A percentile compares a stretch with the other conserved stretches of the same genome.
Evolutionary conservation across 2,113 vertebrate genomes (phyloP).

Genomic region (Sisor rabdophorus): DNA sequence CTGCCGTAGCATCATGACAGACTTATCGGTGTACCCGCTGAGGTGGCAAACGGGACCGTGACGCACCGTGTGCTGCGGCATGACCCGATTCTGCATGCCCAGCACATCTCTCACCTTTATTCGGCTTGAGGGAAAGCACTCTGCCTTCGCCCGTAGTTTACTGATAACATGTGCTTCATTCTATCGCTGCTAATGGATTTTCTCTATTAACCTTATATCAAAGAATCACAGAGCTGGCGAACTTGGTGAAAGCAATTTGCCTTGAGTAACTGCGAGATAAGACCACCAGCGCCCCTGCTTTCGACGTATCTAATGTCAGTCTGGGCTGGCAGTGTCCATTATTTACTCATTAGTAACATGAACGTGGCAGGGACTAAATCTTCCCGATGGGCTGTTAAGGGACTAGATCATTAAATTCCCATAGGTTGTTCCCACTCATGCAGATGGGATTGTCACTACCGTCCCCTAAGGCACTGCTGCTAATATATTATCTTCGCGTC

Average conservation of each 20-base stretch:
- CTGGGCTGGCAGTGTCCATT: slow-evolving; percentile 26
- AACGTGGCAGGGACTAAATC: slow-evolving; percentile 28
- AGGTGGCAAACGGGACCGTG: slow-evolving; percentile 14
- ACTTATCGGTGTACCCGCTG: slow-evolving; percentile 12
- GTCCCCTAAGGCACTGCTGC: slow-evolving; percentile 8
- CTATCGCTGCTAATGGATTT: slow-evolving; percentile 35
- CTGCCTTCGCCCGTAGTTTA: not conserved
- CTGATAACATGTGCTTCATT: slow-evolving; percentile 27
- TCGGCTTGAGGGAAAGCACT: slow-evolving; percentile 7
- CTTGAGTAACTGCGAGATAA: not conserved
- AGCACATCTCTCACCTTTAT: slow-evolving; percentile 39
- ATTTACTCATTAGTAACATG: slow-evolving; percentile 42
- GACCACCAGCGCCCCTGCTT: not conserved
- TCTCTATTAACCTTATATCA: slow-evolving; percentile 26
- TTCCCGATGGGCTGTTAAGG: slow-evolving; percentile 28
- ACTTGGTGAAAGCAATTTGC: slow-evolving; percentile 21
- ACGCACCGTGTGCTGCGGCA: slow-evolving; percentile 17
- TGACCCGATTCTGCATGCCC: slow-evolving; percentile 37
- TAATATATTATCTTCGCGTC: slow-evolving; percentile 22
- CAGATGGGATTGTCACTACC: slow-evolving; percentile 2
- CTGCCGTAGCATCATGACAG: not conserved
- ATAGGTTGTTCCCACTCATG: slow-evolving; percentile 32
- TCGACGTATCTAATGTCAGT: not conserved
- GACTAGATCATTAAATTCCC: slow-evolving; percentile 34
- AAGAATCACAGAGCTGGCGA: slow-evolving; percentile 13